Conservation (phyloP, 2,113 vertebrate species). For the Oryzias javanicus region DNA sequence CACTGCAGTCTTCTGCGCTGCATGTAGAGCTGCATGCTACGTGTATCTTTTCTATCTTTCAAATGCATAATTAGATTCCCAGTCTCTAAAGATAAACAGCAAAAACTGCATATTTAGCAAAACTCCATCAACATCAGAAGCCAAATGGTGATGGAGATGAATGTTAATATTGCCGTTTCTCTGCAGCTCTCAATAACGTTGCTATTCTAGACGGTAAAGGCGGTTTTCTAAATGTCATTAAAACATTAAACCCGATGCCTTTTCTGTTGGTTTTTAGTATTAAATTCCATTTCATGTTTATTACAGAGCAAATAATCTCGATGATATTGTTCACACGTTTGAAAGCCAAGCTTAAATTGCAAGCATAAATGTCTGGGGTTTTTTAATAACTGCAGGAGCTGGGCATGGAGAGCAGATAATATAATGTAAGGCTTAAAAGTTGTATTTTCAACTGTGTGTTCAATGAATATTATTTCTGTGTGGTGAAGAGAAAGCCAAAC, state of each 20-base stretch:
- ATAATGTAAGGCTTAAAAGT: too few species aligned
- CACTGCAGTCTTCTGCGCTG: neutral
- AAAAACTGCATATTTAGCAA: constrained; percentile 3
- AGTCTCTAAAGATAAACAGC: constrained; percentile 24
- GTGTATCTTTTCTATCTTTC: too few species aligned
- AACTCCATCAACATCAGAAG: constrained; percentile 11
- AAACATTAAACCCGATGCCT: neutral
- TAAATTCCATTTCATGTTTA: constrained; percentile 8
- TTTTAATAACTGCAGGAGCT: neutral
- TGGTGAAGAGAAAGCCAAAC: too few species aligned
- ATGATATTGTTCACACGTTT: neutral
- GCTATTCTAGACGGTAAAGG: constrained; percentile 22
- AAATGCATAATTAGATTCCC: neutral
- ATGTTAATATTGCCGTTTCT: constrained; percentile 30
- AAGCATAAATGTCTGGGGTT: neutral
- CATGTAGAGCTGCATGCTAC: too few species aligned
- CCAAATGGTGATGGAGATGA: constrained; percentile 16
- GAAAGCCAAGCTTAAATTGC: neutral
- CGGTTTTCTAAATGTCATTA: constrained; percentile 39
- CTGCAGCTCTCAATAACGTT: constrained; percentile 7
- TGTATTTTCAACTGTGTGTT: too few species aligned
- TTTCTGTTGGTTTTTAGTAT: constrained; percentile 11
- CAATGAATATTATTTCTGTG: too few species aligned
- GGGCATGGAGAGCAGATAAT: neutral
- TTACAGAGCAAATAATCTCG: constrained; percentile 4